phyloP scores from a whole-genome alignment of 1,140 invertebrate genomes.

The Drosophila auraria region DNA sequence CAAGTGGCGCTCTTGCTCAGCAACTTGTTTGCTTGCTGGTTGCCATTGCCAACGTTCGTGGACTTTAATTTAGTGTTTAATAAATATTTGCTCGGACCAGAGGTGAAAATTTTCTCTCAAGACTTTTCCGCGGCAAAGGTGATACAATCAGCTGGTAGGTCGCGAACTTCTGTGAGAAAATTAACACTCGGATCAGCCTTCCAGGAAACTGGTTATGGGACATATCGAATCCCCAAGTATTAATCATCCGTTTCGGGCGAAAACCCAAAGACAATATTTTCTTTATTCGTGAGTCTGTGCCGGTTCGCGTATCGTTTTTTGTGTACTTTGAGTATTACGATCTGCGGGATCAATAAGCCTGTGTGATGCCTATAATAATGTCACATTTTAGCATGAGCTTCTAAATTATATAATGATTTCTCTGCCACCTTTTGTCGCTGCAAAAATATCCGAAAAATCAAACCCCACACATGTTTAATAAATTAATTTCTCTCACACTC shows the following conservation, averaged over 20 bases:
- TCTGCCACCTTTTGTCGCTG: constrained; percentile 18
- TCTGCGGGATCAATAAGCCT: constrained; percentile 40
- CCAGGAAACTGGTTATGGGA: constrained; percentile 27
- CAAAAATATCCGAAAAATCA: constrained; percentile 32
- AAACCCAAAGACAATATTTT: constrained; percentile 33
- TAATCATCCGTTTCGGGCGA: constrained; percentile 47
- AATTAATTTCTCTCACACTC: constrained; percentile 38
- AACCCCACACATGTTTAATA: constrained; percentile 43
- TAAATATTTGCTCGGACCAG: constrained; percentile 26
- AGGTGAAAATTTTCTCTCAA: constrained; percentile 13
- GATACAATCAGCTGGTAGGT: constrained; percentile 29
- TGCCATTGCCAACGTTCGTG: constrained; percentile 44
- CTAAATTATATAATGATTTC: constrained; percentile 50
- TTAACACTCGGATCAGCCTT: constrained; percentile 9
- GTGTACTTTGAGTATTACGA: constrained; percentile 35
- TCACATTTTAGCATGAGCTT: constrained; percentile 26
- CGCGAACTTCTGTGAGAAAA: background rate
- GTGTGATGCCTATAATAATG: constrained; percentile 22
- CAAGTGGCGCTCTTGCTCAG: constrained; percentile 6
- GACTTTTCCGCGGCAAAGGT: constrained; percentile 16
- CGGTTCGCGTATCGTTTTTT: constrained; percentile 18
- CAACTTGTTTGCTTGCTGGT: constrained; percentile 8
- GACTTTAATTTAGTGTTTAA: constrained; percentile 35
- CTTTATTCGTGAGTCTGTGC: constrained; percentile 12
- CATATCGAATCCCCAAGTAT: constrained; percentile 14